Percentiles rank a stretch among this genome's conserved stretches.
Conservation (phyloP, 2,797 vertebrate genomes). For the Phataginus tetradactyla region DNA sequence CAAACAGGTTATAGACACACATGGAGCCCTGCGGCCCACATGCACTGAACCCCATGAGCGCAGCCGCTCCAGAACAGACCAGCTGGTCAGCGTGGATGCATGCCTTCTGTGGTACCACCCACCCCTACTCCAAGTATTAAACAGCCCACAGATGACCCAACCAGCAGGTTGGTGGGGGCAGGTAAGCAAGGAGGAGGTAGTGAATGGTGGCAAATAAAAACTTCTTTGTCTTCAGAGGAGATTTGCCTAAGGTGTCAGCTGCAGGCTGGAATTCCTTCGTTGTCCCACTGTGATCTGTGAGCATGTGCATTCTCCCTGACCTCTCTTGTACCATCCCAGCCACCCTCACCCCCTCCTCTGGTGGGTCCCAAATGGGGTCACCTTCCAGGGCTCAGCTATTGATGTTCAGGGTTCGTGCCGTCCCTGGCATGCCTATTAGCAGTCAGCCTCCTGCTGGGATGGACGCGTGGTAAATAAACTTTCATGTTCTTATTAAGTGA, state of each 20-base stretch:
- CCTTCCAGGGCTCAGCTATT: fast-evolving
- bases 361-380: background rate
- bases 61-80: background rate
- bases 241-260: background rate
- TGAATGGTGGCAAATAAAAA: background rate
- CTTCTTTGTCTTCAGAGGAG: background rate
- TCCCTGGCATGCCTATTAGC: background rate
- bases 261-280: background rate
- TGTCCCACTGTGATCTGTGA: background rate
- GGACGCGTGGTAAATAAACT: background rate
- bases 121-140: background rate
- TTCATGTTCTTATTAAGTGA: slow-evolving; percentile 49
- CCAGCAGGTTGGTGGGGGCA: background rate
- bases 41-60: background rate
- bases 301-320: background rate
- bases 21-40: background rate
- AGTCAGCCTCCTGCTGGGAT: slow-evolving; percentile 75
- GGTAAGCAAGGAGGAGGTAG: background rate
- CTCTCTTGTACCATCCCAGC: too few relatives aligned
- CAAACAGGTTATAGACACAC: background rate
- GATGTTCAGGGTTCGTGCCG: background rate
- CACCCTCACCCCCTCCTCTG: fast-evolving
- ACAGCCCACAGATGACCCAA: background rate
- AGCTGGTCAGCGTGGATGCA: background rate
- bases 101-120: background rate